Evolutionary conservation across 2,888 invertebrate species (phyloP).

Genomic region (Helicoverpa assulta): DNA sequence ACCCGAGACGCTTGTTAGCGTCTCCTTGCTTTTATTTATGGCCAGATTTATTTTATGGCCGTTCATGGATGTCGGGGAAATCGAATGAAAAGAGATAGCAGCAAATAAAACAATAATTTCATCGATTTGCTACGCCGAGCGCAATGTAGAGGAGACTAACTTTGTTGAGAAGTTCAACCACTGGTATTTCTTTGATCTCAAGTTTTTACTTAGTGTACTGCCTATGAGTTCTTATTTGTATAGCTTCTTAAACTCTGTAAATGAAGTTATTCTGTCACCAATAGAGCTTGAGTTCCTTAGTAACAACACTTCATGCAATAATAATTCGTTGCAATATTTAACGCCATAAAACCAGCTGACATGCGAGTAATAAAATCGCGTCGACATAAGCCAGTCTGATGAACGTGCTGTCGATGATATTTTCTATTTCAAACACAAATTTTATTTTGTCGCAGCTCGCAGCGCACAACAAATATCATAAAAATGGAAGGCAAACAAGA

Average conservation of each 20-base stretch:
- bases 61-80: conserved; percentile 78
- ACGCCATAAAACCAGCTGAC: background rate
- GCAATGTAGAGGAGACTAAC: conserved; percentile 41
- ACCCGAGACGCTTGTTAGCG: conserved; percentile 91
- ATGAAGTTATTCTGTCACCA: background rate
- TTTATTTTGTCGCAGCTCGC: conserved; percentile 73
- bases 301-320: background rate
- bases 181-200: conserved; percentile 51
- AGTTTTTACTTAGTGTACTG: conserved; percentile 38
- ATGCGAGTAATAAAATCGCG: conserved; percentile 35
- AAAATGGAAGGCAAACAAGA: conserved; percentile 87
- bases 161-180: conserved; percentile 37
- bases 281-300: background rate
- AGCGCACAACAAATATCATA: conserved; percentile 81
- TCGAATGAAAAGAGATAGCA: conserved; percentile 78
- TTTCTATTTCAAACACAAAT: conserved; percentile 77
- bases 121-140: conserved; percentile 63
- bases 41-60: conserved; percentile 90
- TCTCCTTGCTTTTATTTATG: conserved; percentile 88
- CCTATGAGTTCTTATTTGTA: conserved; percentile 10
- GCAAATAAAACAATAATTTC: conserved; percentile 76
- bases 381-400: conserved; percentile 60
- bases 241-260: background rate
- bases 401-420: conserved; percentile 75
- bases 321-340: background rate